phyloP scores from a whole-genome alignment of 1,140 invertebrate genomes.

The Drosophila kohkoa region DNA sequence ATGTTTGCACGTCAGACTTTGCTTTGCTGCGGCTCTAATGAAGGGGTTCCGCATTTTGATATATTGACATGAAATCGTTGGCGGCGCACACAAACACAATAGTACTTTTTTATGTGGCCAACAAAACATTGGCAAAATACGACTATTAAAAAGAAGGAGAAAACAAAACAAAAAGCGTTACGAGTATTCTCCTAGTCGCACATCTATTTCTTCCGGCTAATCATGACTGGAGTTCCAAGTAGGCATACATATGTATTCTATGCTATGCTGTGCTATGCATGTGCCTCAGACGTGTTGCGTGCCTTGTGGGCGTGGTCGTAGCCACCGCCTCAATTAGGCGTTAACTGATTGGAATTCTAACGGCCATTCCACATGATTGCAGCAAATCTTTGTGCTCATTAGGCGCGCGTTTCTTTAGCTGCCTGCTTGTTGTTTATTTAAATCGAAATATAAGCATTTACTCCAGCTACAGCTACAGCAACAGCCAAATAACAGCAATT shows the following conservation, averaged over 20 bases:
- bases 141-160: conserved; percentile 26
- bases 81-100: conserved; percentile 9
- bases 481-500: conserved; percentile 70
- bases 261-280: background rate
- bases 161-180: conserved; percentile 51
- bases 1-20: conserved; percentile 35
- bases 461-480: background rate
- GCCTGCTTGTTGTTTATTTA: conserved; percentile 53
- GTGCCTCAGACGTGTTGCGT: conserved; percentile 40
- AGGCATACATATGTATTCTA: conserved; percentile 14
- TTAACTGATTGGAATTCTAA: conserved; percentile 76
- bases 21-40: conserved; percentile 53
- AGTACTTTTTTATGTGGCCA: background rate
- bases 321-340: conserved; percentile 68
- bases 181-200: conserved; percentile 13
- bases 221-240: conserved; percentile 49
- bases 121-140: conserved; percentile 14
- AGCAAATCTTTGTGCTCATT: conserved; percentile 69
- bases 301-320: conserved; percentile 54
- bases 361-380: conserved; percentile 60
- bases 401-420: conserved; percentile 43
- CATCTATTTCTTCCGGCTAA: conserved; percentile 50
- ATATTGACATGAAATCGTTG: conserved; percentile 71
- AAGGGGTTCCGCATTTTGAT: conserved; percentile 79
- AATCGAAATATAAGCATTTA: conserved; percentile 45